phyloP scores from a whole-genome alignment of 2,888 invertebrate genomes.

The Apoderus coryli region DNA sequence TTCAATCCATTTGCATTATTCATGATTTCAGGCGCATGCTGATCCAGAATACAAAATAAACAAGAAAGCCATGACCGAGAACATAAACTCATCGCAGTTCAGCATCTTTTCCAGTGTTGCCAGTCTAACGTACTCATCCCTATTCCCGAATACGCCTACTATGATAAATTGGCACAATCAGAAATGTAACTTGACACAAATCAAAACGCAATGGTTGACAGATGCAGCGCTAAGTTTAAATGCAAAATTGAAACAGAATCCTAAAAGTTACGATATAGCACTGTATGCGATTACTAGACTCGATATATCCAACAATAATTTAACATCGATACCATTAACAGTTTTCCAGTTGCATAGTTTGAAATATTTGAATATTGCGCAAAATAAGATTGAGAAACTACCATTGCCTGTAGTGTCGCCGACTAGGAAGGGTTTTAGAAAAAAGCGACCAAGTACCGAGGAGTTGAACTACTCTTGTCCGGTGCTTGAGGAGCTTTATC shows the following conservation, averaged over 20 bases:
- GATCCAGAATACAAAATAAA: slow-evolving; percentile 91
- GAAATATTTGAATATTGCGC: slow-evolving; percentile 70
- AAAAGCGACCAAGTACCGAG: slow-evolving; percentile 23
- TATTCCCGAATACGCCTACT: slow-evolving; percentile 72
- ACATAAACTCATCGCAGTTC: slow-evolving; percentile 39
- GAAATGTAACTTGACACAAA: slow-evolving; percentile 50
- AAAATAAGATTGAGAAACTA: slow-evolving; percentile 72
- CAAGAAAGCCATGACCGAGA: slow-evolving; percentile 65
- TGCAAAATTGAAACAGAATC: slow-evolving; percentile 58
- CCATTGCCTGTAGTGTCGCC: slow-evolving; percentile 36
- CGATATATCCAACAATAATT: slow-evolving; percentile 81
- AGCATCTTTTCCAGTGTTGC: slow-evolving; percentile 38
- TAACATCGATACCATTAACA: slow-evolving; percentile 63
- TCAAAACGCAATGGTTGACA: slow-evolving; percentile 69
- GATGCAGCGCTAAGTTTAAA: slow-evolving; percentile 77
- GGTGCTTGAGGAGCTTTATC: slow-evolving; percentile 73
- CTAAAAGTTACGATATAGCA: slow-evolving; percentile 49
- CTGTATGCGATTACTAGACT: slow-evolving; percentile 86
- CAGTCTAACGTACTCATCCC: slow-evolving; percentile 57
- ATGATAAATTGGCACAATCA: slow-evolving; percentile 89
- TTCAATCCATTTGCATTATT: slow-evolving; percentile 2
- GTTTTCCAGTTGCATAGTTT: slow-evolving; percentile 75
- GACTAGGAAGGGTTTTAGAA: slow-evolving; percentile 22
- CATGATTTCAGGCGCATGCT: slow-evolving; percentile 54
- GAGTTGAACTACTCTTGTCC: slow-evolving; percentile 50